Percentiles rank a stretch among this genome's conserved stretches.
Conservation (phyloP, 2,888 invertebrate species). For the Xestia c-nigrum region DNA sequence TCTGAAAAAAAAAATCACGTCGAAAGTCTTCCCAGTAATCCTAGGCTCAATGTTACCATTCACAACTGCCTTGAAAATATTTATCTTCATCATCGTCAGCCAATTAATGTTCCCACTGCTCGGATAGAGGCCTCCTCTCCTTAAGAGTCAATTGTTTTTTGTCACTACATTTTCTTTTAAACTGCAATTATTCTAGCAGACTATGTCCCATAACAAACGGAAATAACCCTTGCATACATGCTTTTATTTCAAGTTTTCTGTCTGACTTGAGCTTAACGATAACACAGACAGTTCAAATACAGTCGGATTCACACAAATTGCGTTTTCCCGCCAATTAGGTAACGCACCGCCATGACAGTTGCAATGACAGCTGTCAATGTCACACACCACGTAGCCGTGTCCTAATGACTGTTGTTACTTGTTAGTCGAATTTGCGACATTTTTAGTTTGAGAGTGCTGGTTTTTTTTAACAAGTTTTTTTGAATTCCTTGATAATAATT, state of each 20-base stretch:
- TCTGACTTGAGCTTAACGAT: conserved; percentile 20
- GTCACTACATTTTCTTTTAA: not conserved
- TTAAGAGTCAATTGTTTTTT: too few relatives aligned
- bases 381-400: conserved; percentile 41
- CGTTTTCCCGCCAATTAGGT: conserved; percentile 63
- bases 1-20: too few relatives aligned
- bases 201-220: not conserved
- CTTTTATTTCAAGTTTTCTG: conserved; percentile 18
- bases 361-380: conserved; percentile 68
- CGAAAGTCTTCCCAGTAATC: too few relatives aligned
- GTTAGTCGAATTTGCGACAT: not conserved
- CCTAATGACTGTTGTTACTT: conserved; percentile 42
- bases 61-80: too few relatives aligned
- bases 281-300: conserved; percentile 34
- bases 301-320: conserved; percentile 56
- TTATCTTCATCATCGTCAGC: too few relatives aligned
- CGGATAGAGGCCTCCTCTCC: too few relatives aligned
- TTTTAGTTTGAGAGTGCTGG: not conserved
- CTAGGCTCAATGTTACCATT: too few relatives aligned
- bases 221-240: not conserved
- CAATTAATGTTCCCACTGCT: too few relatives aligned
- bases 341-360: conserved; percentile 59
- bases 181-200: not conserved
- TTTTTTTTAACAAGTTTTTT: too few relatives aligned
- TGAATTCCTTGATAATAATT: too few relatives aligned